A percentile compares a stretch with the other conserved stretches of the same genome.
phyloP scores from a whole-genome alignment of 1,140 invertebrate genomes.

The Drosophila suzukii region DNA sequence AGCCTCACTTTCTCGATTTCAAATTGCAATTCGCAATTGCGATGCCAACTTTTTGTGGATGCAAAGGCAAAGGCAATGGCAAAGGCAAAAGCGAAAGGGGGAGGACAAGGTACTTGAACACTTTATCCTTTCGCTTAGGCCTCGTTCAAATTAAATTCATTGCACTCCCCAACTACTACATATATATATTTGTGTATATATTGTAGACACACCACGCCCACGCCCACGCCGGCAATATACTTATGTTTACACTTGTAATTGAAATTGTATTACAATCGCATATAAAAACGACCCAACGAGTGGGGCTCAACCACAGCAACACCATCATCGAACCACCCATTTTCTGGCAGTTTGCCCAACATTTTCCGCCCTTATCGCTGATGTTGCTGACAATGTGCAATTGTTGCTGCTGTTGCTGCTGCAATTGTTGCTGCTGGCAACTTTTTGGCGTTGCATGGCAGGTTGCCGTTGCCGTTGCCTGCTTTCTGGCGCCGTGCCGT shows the following conservation, averaged over 20 bases:
- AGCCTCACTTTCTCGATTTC: slow-evolving; percentile 32
- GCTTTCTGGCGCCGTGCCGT: slow-evolving; percentile 55
- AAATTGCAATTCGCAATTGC: slow-evolving; percentile 31
- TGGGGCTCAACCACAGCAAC: slow-evolving; percentile 11
- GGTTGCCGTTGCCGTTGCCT: slow-evolving; percentile 37
- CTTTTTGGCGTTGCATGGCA: slow-evolving; percentile 51
- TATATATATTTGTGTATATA: neutral
- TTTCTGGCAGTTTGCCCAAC: slow-evolving; percentile 66
- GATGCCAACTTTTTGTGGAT: neutral
- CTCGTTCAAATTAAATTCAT: slow-evolving; percentile 42
- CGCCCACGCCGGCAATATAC: slow-evolving; percentile 64
- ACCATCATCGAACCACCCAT: slow-evolving; percentile 4
- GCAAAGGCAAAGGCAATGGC: neutral
- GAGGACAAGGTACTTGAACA: neutral
- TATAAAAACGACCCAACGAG: slow-evolving; percentile 42
- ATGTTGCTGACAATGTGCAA: slow-evolving; percentile 74
- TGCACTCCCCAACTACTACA: slow-evolving; percentile 6
- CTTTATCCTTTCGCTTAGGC: slow-evolving; percentile 21
- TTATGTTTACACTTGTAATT: slow-evolving; percentile 81
- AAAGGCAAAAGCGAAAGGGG: neutral
- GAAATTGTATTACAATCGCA: slow-evolving; percentile 81
- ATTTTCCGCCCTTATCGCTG: slow-evolving; percentile 68
- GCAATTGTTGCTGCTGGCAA: slow-evolving; percentile 6
- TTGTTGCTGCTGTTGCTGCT: slow-evolving; percentile 39
- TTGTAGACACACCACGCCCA: slow-evolving; percentile 5